A percentile compares a stretch with the other conserved stretches of the same genome.
phyloP scores from a whole-genome alignment of 1,140 invertebrate species.

The Luehdorfia chinensis region DNA sequence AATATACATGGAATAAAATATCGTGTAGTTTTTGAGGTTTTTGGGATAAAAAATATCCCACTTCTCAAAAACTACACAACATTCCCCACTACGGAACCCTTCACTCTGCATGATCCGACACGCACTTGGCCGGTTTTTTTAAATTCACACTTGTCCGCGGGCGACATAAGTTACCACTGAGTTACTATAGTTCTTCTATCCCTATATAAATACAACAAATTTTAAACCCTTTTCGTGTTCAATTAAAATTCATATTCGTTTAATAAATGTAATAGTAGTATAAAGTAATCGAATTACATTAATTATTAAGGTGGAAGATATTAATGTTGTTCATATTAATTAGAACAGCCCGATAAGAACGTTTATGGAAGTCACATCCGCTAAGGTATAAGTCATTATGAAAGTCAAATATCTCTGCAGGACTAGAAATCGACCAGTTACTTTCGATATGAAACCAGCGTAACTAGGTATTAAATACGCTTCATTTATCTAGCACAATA shows the following conservation, averaged over 20 bases:
- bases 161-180: no score
- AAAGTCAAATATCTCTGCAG: slow-evolving; percentile 15
- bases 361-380: slow-evolving; percentile 12
- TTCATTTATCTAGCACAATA: slow-evolving; percentile 11
- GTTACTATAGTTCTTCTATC: no score
- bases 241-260: neutral
- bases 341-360: slow-evolving; percentile 11
- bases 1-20: no score
- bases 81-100: no score
- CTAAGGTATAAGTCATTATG: slow-evolving; percentile 12
- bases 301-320: slow-evolving; percentile 10
- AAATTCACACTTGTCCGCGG: no score
- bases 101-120: no score
- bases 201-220: no score
- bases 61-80: no score
- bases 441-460: slow-evolving; percentile 13
- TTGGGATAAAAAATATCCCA: no score
- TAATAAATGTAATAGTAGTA: neutral
- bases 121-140: no score
- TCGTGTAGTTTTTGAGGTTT: no score
- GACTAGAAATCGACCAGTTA: slow-evolving; percentile 6
- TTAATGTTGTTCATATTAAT: slow-evolving; percentile 17
- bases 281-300: slow-evolving; percentile 6
- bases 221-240: neutral
- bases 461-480: slow-evolving; percentile 11